Percentiles rank a stretch among this genome's conserved stretches.
Evolutionary conservation across 2,113 vertebrate species (phyloP).

Genomic region (Nesoenas mayeri): DNA sequence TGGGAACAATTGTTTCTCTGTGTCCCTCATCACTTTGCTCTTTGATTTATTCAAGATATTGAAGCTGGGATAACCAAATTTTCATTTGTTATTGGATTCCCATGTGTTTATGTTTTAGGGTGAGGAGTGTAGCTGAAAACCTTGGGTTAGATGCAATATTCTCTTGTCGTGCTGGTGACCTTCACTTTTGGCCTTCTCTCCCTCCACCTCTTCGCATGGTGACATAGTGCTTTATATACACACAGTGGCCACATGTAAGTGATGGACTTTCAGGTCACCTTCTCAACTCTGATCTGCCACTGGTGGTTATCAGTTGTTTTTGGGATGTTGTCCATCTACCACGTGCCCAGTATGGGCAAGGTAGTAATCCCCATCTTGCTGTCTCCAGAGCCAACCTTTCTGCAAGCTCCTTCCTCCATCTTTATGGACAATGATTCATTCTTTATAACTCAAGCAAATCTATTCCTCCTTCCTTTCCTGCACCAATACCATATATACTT

Average conservation of each 20-base stretch:
- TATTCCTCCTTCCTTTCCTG: neutral
- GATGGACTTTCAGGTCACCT: neutral
- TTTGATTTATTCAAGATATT: neutral
- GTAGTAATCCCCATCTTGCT: neutral
- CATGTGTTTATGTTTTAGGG: neutral
- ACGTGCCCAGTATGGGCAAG: accelerated
- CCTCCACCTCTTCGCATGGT: neutral
- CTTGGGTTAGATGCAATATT: neutral
- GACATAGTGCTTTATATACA: neutral
- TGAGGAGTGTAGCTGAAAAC: neutral
- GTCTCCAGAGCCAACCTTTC: neutral
- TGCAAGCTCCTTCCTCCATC: neutral
- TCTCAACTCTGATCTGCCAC: neutral
- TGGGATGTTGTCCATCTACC: neutral
- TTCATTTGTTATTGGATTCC: neutral
- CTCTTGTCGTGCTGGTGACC: neutral
- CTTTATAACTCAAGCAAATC: neutral
- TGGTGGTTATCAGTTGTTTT: neutral
- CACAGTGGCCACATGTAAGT: neutral
- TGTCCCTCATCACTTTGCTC: neutral
- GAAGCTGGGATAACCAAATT: neutral
- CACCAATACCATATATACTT: neutral
- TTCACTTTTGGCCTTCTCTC: neutral
- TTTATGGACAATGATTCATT: neutral
- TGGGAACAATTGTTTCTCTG: neutral